Evolutionary conservation across 2,888 invertebrate species (phyloP), one percentile per base, ranked within the genome.

Genomic region (Sinotaia quadrata): DNA sequence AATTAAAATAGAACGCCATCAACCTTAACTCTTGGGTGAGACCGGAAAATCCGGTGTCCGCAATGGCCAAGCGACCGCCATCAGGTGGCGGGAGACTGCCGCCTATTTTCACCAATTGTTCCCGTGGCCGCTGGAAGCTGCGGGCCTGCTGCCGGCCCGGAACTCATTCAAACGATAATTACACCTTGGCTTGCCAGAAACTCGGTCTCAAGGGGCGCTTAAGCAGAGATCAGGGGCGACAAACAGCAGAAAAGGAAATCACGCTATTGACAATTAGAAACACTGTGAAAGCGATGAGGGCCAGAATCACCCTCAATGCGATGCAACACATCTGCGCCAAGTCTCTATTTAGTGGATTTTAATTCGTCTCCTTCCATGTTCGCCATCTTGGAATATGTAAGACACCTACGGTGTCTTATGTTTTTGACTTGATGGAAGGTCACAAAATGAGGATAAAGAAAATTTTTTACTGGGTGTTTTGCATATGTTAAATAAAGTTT

Each of bases 1-100:
- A 62, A 71, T 67, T 71, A 67, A 71, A 71, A 57, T 62, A 58
- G 67, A 59, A 59, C 63, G 67, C 67, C 63, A 67, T 67, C 54
- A 54, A 52, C 52, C 41, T 31, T 29, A 24, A 36, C 62, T 63
- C 51, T 63, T 63, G 62, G 54, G 52, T 51, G 24, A 63, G 52
- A 37, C 62, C 62, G 62, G 62, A 63, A 63, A 63, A 63, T 63
- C 62, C 62, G 62, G 62, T 47, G 51, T 34, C 33, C 62, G 52
- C 29, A 51, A 51, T 34, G 51, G 62, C 27, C 54, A 33, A 51
- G 62, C 51, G 37, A 7, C 51, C 51, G 62, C 62, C 62, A 63
- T 63, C 62, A 63, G 62, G 62, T 63, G 62, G 62, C 62, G 62
- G 52, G 51, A 15, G 34, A 18, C 52, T 52, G 36, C 24, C 51